These are phyloP conservation scores for Enteromius radiatus DNA, from an alignment of 2,797 vertebrate species.

Conservation along the genomic window DNA sequence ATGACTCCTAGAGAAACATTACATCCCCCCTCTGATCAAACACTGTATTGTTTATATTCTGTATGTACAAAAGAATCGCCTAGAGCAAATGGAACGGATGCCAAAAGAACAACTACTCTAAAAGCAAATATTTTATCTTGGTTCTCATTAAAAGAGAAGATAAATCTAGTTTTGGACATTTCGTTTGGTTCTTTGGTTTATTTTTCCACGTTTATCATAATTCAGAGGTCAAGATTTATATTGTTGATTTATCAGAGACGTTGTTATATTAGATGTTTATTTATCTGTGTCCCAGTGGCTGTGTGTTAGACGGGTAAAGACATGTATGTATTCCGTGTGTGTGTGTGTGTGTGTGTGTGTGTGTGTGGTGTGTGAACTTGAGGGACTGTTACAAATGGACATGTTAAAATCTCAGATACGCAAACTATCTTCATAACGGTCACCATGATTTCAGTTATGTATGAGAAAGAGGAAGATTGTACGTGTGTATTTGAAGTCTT, in stretches of 20 bases:
- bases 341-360: background rate
- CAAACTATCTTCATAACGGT: slow-evolving; percentile 12
- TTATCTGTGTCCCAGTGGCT: slow-evolving; percentile 57
- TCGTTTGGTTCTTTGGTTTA: slow-evolving; percentile 18
- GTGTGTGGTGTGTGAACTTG: background rate
- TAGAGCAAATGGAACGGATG: slow-evolving; percentile 47
- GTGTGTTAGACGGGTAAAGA: slow-evolving; percentile 26
- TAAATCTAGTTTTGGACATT: slow-evolving; percentile 41
- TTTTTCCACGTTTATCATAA: slow-evolving; percentile 46
- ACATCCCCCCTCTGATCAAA: slow-evolving; percentile 20
- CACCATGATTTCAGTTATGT: background rate
- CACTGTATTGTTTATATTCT: slow-evolving; percentile 38
- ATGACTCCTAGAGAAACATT: slow-evolving; percentile 27
- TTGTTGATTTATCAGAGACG: slow-evolving; percentile 42
- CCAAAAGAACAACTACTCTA: slow-evolving; percentile 57
- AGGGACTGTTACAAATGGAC: slow-evolving; percentile 9
- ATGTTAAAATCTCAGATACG: slow-evolving; percentile 7
- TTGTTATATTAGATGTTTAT: slow-evolving; percentile 48
- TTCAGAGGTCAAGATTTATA: slow-evolving; percentile 52
- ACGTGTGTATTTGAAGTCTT: slow-evolving; percentile 1
- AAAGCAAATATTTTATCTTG: slow-evolving; percentile 49
- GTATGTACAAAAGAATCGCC: slow-evolving; percentile 38
- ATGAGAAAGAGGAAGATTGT: background rate
- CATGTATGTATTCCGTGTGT: slow-evolving; percentile 9
- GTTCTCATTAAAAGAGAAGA: slow-evolving; percentile 41